Percentiles rank a stretch among this genome's conserved stretches.
These are phyloP conservation scores for Pedionomus torquatus DNA, from an alignment of 2,113 vertebrate species.

Conservation along the genomic window DNA sequence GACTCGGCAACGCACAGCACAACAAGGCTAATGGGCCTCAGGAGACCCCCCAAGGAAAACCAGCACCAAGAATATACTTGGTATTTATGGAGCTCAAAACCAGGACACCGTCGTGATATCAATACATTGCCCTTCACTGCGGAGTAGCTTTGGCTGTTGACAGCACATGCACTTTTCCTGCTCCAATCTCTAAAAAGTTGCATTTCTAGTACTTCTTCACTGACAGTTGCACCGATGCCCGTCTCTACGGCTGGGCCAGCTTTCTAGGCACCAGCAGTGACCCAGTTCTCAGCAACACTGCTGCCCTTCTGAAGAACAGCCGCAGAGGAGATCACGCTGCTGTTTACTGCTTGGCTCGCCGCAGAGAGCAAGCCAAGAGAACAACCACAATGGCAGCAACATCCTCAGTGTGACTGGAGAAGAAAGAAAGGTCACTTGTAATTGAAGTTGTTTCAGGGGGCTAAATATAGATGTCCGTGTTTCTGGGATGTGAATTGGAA, in stretches of 20 bases:
- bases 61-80: rapidly evolving
- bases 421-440: background rate
- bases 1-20: background rate
- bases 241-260: background rate
- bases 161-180: background rate
- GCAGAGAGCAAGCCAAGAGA: background rate
- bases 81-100: background rate
- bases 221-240: background rate
- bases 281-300: background rate
- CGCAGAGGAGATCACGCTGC: background rate
- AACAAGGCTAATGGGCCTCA: rapidly evolving
- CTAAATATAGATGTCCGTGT: rapidly evolving
- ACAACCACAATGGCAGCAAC: rapidly evolving
- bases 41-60: rapidly evolving
- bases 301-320: background rate
- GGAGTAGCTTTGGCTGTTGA: background rate
- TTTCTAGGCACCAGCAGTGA: background rate
- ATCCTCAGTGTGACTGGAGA: background rate
- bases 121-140: rapidly evolving
- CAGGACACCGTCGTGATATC: background rate
- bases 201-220: background rate
- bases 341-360: background rate
- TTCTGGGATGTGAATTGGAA: background rate
- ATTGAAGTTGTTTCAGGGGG: background rate
- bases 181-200: background rate